Evolutionary conservation across 2,888 invertebrate genomes (phyloP), one percentile per base, ranked within the genome.

Genomic region (Bhutanitis thaidina): DNA sequence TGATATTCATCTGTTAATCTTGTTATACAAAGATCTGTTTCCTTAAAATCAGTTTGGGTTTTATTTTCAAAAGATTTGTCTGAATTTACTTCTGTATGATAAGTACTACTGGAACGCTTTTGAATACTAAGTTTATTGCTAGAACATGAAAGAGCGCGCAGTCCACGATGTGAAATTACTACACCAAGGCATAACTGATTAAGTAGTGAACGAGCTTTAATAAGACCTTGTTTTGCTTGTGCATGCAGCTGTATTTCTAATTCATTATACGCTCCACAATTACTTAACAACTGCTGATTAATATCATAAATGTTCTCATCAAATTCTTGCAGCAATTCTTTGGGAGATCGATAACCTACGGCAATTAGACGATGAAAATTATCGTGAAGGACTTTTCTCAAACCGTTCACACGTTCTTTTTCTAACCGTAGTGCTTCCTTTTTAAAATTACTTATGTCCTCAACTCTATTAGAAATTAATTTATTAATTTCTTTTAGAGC

Each of bases 211-310:
- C 72, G 72, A 1, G 72, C 69, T 49, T 56, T 62, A 8, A 69
- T 52, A 13, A 77, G 46, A 40, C 52, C 62, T 51, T 74, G 72
- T 46, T 80, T 74, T 2, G 75, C 73, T 50, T 81, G 72, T 32
- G 63, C 54, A 20, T 65, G 68, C 52, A 87, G 60, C 47, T 76
- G 70, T 12, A 68, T 71, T 56, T 80, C 81, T 36, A 87, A 58
- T 48, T 85, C 80, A 1, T 60, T 55, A 55, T 78, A 83, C 7
- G 81, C 80, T 57, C 79, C 70, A 7, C 54, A 66, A 56, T 88
- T 88, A 60, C 82, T 82, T 15, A 86, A 47, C 35, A 86, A 59
- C 56, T 87, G 86, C 55, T 86, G 81, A 61, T 87, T 87, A 4
- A 81, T 69, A 46, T 77, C 78, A 56, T 79, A 83, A n/a, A 74